Base-by-base conservation (phyloP, 30 jellyfish, hydroid and myxozoan genomes). In the Morbakka virulenta region DNA sequence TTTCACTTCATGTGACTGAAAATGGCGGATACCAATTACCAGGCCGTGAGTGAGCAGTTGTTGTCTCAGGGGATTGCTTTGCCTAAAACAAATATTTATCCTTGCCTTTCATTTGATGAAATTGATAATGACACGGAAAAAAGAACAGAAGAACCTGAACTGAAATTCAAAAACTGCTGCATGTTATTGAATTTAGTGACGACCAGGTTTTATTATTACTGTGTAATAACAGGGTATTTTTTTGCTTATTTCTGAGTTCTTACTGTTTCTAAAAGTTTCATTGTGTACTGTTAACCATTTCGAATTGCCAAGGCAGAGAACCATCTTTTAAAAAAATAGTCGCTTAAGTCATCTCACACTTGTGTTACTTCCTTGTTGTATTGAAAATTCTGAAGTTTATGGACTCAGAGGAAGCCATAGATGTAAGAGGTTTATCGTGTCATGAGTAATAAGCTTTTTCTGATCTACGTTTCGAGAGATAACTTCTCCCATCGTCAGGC, bases 321-420 rank as follows among this genome's bases (percentile, higher is more conserved):
- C 96, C 89, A 29, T 47, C 84, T 35, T 52, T 47, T 4, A 86
- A 78, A 63, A 32, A 71, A 87, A 52, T 79, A 81, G 77, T 87
- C 95, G 26, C 86, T 35, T 75, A 80, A 87, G 64, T 49, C 83
- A 41, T 87, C 96, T 47, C 89, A 35, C 20, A 87, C 94, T 27
- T 50, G 68, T 79, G 62, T 80, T 36, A 94, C 96, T 69, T 69
- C 85, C 25, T 67, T 35, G 69, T 84, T 50, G 49, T 69, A 71
- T n/a, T n/a, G n/a, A n/a, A n/a, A n/a, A n/a, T n/a, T n/a, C n/a
- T n/a, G n/a, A n/a, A n/a, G n/a, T n/a, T n/a, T n/a, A n/a, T n/a
- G n/a, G n/a, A n/a, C n/a, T n/a, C n/a, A n/a, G n/a, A n/a, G n/a
- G n/a, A n/a, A n/a, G n/a, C n/a, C n/a, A n/a, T n/a, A n/a, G n/a